Evolutionary conservation across 2,888 invertebrate species (phyloP).

Genomic region (Ethmia dodecea): DNA sequence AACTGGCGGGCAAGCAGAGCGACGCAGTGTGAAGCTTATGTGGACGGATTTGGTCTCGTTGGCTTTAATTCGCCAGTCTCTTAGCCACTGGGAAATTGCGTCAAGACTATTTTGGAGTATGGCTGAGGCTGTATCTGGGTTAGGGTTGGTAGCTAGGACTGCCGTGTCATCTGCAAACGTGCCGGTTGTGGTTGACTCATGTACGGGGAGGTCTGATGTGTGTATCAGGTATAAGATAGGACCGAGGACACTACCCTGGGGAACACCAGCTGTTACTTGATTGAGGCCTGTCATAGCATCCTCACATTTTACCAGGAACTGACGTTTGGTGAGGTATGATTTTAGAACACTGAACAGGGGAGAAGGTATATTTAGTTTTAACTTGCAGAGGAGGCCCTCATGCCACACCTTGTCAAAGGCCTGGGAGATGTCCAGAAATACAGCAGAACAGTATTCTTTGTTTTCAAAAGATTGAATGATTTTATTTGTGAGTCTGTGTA

Average conservation of each 20-base stretch:
- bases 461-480: constrained; percentile 14
- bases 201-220: constrained; percentile 11
- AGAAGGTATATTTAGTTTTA: constrained; percentile 3
- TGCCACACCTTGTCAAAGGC: constrained; percentile 16
- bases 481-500: constrained; percentile 13
- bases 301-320: constrained; percentile 12
- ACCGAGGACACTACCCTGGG: constrained; percentile 15
- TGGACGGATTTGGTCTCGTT: constrained; percentile 1
- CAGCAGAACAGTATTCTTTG: constrained; percentile 14
- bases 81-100: neutral
- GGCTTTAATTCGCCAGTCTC: neutral
- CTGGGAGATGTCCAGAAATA: constrained; percentile 12
- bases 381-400: constrained; percentile 7
- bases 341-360: constrained; percentile 2
- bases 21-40: neutral
- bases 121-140: constrained; percentile 11
- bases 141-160: constrained; percentile 7
- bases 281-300: neutral
- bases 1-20: neutral
- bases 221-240: constrained; percentile 11
- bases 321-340: constrained; percentile 4
- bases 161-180: constrained; percentile 15
- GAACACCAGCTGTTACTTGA: neutral
- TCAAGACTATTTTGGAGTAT: constrained; percentile 14
- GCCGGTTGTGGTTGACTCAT: constrained; percentile 3